Evolutionary conservation across 2,797 vertebrate species (phyloP).

Genomic region (Lerista edwardsae): DNA sequence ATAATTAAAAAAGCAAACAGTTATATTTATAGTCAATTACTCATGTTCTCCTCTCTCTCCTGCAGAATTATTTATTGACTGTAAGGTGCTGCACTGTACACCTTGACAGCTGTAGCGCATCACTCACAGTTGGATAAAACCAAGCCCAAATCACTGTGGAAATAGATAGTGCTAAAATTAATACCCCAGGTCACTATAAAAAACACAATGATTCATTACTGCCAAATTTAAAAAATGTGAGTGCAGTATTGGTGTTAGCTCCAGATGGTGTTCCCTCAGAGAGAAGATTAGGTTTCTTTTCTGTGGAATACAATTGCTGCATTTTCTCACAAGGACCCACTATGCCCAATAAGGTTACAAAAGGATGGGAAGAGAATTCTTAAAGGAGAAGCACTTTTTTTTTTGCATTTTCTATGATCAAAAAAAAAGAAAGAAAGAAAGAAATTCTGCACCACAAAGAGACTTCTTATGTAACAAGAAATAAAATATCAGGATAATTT

Average conservation of each 20-base stretch:
- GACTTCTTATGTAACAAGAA: not conserved
- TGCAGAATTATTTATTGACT: not conserved
- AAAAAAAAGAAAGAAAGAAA: not conserved
- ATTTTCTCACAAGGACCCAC: not conserved
- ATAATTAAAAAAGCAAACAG: not conserved
- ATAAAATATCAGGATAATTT: not conserved
- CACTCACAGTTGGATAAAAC: not conserved
- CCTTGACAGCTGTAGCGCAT: not conserved
- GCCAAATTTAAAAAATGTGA: not conserved
- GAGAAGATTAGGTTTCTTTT: not conserved
- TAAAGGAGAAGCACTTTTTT: not conserved
- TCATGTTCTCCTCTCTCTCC: not conserved
- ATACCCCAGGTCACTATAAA: not conserved
- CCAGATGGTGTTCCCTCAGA: not conserved
- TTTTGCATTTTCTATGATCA: not conserved
- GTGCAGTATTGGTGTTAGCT: not conserved
- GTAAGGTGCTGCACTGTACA: not conserved
- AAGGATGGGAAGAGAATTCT: not conserved
- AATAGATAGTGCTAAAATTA: not conserved
- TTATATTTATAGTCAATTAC: not conserved
- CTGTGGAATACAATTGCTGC: not conserved
- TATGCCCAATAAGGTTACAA: not conserved
- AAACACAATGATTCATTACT: not conserved
- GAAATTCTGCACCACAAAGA: not conserved
- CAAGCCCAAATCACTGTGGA: not conserved